Base-by-base conservation (phyloP, 2,113 vertebrate genomes). In the Semnornis frantzii region DNA sequence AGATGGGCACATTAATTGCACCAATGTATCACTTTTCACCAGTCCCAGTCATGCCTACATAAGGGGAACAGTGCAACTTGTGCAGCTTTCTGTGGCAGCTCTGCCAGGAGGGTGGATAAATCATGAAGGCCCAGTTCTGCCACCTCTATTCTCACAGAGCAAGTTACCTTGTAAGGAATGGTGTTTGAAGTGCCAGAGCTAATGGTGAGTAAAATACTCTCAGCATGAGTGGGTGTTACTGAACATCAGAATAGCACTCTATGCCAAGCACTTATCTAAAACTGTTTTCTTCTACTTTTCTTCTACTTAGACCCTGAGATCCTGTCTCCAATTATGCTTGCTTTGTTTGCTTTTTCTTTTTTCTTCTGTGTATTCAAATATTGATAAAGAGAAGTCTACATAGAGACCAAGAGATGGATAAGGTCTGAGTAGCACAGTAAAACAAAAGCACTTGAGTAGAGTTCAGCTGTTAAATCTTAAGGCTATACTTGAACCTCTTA, bases 1-100 rank as follows among this genome's bases (percentile, higher is more conserved):
- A 90, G 78, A 82, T 58, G 71, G 52, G 48, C 57, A 48, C 90
- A 54, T 87, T 94, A 94, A 96, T 94, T 92, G 76, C 82, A 77
- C 68, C 76, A 15, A 88, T 96, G 91, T 55, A 93, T 96, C 84
- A 82, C 76, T 93, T 69, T 9, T 92, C 93, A 68, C 57, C 44
- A 28, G 31, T n/a, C 62, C 42, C 24, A 54, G 54, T 54, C 62
- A 18, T 62, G 54, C 44, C 73, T 68, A 8, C 2, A 0, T 33
- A 62, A 72, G 63, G 44, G 50, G 70, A 91, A 23, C 48, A 65
- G 57, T 18, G 69, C 20, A 64, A 25, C 39, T 80, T 6, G 6
- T 10, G 27, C 15, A 46, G 72, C 11, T 75, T 94, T 85, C 64
- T 73, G 65, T 55, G 59, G 50, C 0, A 0, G n/a, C 34, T 72